phyloP scores from a whole-genome alignment of 2,113 vertebrate genomes.

The Cyphomyrus plagiostoma region DNA sequence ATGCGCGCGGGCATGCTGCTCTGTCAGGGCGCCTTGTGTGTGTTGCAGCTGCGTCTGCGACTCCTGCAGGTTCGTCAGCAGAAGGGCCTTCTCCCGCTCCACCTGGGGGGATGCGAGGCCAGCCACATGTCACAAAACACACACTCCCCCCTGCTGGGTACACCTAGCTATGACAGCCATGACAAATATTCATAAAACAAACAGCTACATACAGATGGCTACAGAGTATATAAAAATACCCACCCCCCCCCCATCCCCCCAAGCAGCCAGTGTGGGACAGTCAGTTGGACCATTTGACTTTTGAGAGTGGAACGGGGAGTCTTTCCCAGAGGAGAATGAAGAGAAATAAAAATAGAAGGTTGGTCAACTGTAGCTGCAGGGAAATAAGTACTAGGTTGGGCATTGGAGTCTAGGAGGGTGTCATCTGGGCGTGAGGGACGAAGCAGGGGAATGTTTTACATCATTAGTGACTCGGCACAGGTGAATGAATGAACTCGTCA shows the following conservation, averaged over 20 bases:
- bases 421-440: not conserved
- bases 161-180: not conserved
- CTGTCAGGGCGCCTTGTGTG: slow-evolving; percentile 85
- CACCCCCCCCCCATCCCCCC: too few relatives aligned
- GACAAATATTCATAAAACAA: not conserved
- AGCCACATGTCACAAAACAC: not conserved
- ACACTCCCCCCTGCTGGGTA: not conserved
- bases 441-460: not conserved
- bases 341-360: not conserved
- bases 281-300: not conserved
- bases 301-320: not conserved
- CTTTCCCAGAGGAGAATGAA: not conserved
- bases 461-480: not conserved
- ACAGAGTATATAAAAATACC: not conserved
- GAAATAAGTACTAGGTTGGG: not conserved
- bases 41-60: slow-evolving; percentile 91
- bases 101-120: slow-evolving; percentile 60
- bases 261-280: not conserved
- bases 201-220: not conserved
- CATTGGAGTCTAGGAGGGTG: not conserved
- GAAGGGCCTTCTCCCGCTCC: slow-evolving; percentile 84
- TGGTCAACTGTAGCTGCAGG: not conserved
- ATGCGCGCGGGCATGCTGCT: slow-evolving; percentile 82
- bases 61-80: slow-evolving; percentile 86
- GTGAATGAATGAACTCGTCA: not conserved